Evolutionary conservation across 2,888 invertebrate species (phyloP), one percentile per base, ranked within the genome.

Genomic region (Drosophila macrospina): DNA sequence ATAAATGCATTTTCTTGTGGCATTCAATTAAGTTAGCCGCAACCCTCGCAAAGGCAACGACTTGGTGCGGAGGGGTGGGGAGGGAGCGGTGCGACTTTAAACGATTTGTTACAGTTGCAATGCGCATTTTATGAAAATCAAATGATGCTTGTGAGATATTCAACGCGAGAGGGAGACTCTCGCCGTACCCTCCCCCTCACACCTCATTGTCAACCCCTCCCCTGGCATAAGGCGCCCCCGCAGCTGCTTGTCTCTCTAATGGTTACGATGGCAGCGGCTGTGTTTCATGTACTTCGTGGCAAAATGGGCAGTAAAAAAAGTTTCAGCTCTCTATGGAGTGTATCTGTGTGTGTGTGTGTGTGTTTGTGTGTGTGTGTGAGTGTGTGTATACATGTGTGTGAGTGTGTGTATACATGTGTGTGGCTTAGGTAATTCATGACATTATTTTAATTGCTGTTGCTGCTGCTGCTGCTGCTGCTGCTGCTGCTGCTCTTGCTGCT

Each of bases 361-460:
- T 30, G 24, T 51, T 39, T 48, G 24, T 48, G 16, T 51, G 50
- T 56, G 5, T 32, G 3, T 44, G 28, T 15, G 16, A 15, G 20
- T 50, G 39, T 47, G 26, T 47, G 15, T 54, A 36, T 64, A 41
- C 39, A 16, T 36, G 20, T 48, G 26, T 69, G 11, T 45, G 16
- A 15, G 20, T 50, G 39, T 47, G 26, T 47, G 15, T 54, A 36
- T 64, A 41, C 39, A 16, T 34, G 41, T 60, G 51, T 69, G 48
- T 67, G 39, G 47, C 37, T 45, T 69, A 82, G 84, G 80, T 88
- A 84, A 82, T 88, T 80, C 78, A 85, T 80, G 87, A 78, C 81
- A 88, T 88, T 88, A 86, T 83, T 80, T 83, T 80, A 86, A 86
- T 87, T 88, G 87, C 85, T 67, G 65, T 48, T 72, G 73, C 61